phyloP scores from a whole-genome alignment of 2,797 vertebrate species.

The Sebastes itinus region DNA sequence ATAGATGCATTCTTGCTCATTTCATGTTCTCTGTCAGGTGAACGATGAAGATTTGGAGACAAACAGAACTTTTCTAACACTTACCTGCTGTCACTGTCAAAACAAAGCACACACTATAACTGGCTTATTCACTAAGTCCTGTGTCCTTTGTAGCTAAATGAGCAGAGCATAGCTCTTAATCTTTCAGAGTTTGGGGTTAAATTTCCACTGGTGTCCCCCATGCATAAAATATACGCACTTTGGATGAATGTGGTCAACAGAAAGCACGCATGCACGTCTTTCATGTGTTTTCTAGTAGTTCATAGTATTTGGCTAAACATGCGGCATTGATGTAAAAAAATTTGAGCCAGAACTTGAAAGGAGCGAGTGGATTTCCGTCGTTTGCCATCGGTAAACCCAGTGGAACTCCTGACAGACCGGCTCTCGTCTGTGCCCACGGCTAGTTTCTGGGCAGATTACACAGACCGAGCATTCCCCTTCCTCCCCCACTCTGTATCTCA shows the following conservation, averaged over 20 bases:
- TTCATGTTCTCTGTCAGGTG: not conserved
- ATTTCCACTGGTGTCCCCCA: not conserved
- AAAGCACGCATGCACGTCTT: not conserved
- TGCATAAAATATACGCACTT: not conserved
- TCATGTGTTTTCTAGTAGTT: not conserved
- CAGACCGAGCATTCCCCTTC: conserved; percentile 40
- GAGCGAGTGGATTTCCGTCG: not conserved
- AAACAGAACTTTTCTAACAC: not conserved
- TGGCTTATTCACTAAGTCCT: not conserved
- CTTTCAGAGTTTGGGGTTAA: conserved; percentile 4
- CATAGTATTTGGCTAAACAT: not conserved
- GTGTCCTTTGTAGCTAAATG: not conserved
- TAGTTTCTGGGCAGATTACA: conserved; percentile 80
- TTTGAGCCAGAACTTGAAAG: not conserved
- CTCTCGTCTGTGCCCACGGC: conserved; percentile 47
- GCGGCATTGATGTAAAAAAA: not conserved
- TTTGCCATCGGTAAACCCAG: conserved; percentile 22
- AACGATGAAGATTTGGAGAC: not conserved
- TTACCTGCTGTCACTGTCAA: not conserved
- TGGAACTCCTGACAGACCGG: conserved; percentile 31
- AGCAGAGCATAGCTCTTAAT: not conserved
- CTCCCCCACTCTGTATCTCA: conserved; percentile 57
- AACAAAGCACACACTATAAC: not conserved
- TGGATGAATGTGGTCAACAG: not conserved
- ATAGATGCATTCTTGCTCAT: not conserved